phyloP scores from a whole-genome alignment of 2,113 vertebrate genomes.

The Colossoma macropomum region DNA sequence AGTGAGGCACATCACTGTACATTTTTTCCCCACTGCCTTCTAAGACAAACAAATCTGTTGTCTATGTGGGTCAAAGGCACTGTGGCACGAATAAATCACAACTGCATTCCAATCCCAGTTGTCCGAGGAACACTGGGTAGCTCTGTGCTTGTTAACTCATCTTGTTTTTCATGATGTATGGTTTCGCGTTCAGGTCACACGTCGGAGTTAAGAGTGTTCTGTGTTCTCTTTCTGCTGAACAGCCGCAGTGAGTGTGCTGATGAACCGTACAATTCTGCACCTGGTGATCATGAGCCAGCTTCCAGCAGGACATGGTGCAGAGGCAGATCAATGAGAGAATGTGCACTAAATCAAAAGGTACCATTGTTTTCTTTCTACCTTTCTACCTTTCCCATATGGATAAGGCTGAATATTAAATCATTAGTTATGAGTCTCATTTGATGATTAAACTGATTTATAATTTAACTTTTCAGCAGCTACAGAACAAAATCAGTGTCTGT shows the following conservation, averaged over 20 bases:
- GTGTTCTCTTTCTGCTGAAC: constrained; percentile 37
- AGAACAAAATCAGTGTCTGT: neutral
- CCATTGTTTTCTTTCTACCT: too few species aligned
- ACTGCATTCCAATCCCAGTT: constrained; percentile 53
- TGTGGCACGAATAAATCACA: constrained; percentile 62
- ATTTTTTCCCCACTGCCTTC: constrained; percentile 22
- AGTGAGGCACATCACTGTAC: constrained; percentile 55
- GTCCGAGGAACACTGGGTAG: constrained; percentile 46
- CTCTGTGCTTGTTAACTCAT: constrained; percentile 61
- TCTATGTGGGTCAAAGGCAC: constrained; percentile 67
- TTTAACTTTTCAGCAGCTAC: too few species aligned
- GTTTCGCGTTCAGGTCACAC: constrained; percentile 42
- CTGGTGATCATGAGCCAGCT: constrained; percentile 33
- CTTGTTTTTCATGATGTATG: constrained; percentile 59
- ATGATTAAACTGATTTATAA: too few species aligned
- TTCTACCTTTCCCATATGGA: too few species aligned
- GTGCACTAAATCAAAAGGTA: too few species aligned
- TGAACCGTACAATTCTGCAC: constrained; percentile 25
- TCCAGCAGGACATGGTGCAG: neutral
- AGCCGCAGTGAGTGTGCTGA: constrained; percentile 25
- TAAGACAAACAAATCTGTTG: constrained; percentile 72
- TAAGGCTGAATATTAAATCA: too few species aligned
- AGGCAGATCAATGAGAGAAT: too few species aligned
- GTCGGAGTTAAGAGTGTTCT: constrained; percentile 41
- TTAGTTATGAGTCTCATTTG: too few species aligned